Conservation (phyloP, 2,888 invertebrate genomes). For the Erebia palarica region DNA sequence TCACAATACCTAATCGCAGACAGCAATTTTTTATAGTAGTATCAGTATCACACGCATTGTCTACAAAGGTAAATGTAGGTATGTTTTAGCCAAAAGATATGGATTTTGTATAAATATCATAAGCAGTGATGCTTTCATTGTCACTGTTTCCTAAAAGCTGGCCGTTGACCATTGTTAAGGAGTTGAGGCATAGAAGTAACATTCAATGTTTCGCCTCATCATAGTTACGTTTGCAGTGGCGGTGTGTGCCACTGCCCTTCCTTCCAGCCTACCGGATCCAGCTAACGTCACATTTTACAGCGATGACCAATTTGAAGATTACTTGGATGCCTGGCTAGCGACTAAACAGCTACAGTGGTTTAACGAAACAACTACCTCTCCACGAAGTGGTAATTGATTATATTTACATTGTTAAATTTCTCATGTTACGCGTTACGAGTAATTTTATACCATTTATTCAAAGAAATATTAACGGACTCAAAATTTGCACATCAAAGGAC, state of each 20-base stretch:
- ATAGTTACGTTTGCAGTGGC: slow-evolving; percentile 45
- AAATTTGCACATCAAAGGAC: background rate
- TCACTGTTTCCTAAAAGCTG: slow-evolving; percentile 17
- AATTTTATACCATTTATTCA: background rate
- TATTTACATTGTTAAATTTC: background rate
- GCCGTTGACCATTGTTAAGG: background rate
- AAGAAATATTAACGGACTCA: background rate
- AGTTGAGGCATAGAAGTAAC: background rate
- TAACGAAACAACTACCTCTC: slow-evolving; percentile 46
- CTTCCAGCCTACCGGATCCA: slow-evolving; percentile 57
- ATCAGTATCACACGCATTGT: slow-evolving; percentile 11
- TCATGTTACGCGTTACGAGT: background rate
- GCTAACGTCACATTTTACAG: slow-evolving; percentile 60
- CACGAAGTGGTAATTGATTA: slow-evolving; percentile 55
- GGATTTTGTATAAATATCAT: slow-evolving; percentile 33
- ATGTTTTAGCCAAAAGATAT: slow-evolving; percentile 13
- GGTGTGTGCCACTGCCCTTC: slow-evolving; percentile 48
- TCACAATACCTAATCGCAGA: slow-evolving; percentile 16
- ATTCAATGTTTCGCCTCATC: slow-evolving; percentile 38
- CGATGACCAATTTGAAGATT: slow-evolving; percentile 76
- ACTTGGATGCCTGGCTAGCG: slow-evolving; percentile 68
- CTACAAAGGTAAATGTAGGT: background rate
- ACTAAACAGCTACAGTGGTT: slow-evolving; percentile 54
- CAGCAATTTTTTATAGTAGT: slow-evolving; percentile 1
- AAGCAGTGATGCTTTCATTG: background rate